Conservation (phyloP, 1,140 invertebrate genomes). For the Pogonomyrmex californicus region DNA sequence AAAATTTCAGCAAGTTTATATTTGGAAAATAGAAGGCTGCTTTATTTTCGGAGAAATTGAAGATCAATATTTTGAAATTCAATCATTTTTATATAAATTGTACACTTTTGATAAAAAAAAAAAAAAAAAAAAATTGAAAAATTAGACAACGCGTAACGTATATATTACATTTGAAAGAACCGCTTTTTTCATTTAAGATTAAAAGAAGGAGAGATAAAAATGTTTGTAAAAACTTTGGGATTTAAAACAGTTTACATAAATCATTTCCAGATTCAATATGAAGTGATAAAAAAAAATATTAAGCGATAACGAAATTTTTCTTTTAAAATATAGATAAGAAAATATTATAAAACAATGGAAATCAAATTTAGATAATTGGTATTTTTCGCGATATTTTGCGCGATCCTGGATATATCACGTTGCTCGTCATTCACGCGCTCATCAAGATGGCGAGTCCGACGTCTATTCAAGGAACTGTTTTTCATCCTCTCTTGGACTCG, state of each 20-base stretch:
- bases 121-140: constrained; percentile 36
- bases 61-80: constrained; percentile 29
- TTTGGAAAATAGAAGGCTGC: neutral
- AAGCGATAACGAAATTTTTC: neutral
- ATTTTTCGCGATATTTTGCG: constrained; percentile 6
- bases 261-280: neutral
- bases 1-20: neutral
- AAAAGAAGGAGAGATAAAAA: constrained; percentile 1
- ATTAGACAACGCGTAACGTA: neutral
- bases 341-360: constrained; percentile 41
- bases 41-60: constrained; percentile 15
- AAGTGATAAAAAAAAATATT: neutral
- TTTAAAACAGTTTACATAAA: neutral
- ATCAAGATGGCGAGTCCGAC: constrained; percentile 59
- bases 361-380: constrained; percentile 56
- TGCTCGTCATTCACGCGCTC: constrained; percentile 52
- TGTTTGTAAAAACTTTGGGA: neutral
- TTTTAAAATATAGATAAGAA: constrained; percentile 19
- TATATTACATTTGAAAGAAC: neutral
- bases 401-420: constrained; percentile 44
- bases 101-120: neutral
- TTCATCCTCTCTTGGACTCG: constrained; percentile 33
- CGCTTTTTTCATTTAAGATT: constrained; percentile 25
- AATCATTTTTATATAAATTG: constrained; percentile 26
- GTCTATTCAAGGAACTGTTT: constrained; percentile 60